Conservation (phyloP, 1,140 invertebrate species). For the Anoplolepis gracilipes region DNA sequence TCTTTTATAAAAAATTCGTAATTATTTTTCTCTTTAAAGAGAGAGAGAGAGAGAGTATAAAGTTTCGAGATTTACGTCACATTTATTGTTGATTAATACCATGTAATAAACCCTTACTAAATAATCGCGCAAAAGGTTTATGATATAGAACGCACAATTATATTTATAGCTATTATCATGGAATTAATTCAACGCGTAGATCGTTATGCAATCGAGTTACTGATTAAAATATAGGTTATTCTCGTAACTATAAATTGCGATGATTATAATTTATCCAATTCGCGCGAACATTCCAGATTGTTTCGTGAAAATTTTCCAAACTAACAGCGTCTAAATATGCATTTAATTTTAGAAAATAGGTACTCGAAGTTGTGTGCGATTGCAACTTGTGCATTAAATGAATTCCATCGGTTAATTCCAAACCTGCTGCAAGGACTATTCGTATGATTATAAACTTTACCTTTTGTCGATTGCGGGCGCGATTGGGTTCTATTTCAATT, state of each 20-base stretch:
- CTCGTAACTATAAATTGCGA: constrained; percentile 12
- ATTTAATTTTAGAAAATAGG: constrained; percentile 58
- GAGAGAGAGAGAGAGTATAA: too few species aligned
- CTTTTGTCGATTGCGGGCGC: not conserved
- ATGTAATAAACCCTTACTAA: not conserved
- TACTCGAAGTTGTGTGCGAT: not conserved
- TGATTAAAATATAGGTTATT: constrained; percentile 35
- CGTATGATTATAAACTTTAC: constrained; percentile 48
- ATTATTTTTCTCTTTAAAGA: not conserved
- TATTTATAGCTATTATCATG: constrained; percentile 38
- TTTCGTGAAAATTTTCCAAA: constrained; percentile 29
- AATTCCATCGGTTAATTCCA: constrained; percentile 46
- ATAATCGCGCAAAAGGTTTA: constrained; percentile 12
- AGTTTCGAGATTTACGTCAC: not conserved
- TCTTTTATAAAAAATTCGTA: not conserved
- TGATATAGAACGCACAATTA: constrained; percentile 5
- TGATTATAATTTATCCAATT: constrained; percentile 22
- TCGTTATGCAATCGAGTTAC: constrained; percentile 21
- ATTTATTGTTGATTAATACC: constrained; percentile 12
- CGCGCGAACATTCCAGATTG: constrained; percentile 9
- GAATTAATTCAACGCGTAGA: constrained; percentile 44
- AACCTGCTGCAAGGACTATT: constrained; percentile 31
- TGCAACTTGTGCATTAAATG: constrained; percentile 24
- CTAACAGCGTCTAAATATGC: constrained; percentile 25
- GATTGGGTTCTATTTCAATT: constrained; percentile 18